Conservation (phyloP, 2,113 vertebrate genomes). For the Zingel zingel region DNA sequence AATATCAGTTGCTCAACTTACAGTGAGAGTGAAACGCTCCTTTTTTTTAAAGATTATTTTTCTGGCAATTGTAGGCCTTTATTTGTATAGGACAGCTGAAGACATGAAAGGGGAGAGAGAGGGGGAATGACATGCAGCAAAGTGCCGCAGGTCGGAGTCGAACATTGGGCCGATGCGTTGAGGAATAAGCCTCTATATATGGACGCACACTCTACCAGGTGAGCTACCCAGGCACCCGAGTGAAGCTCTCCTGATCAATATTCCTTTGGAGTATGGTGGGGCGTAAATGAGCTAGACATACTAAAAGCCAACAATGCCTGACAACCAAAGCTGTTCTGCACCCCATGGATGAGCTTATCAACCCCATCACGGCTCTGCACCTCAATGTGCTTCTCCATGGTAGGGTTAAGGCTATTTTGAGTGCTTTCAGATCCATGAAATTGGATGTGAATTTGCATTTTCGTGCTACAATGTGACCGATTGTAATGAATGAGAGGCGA, state of each 20-base stretch:
- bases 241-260: slow-evolving; percentile 72
- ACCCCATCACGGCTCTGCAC: slow-evolving; percentile 72
- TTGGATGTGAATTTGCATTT: slow-evolving; percentile 81
- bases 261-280: slow-evolving; percentile 68
- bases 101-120: too few species aligned
- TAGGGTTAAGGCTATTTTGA: slow-evolving; percentile 75
- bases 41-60: too few species aligned
- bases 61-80: too few species aligned
- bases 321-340: slow-evolving; percentile 80
- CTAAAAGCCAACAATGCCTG: slow-evolving; percentile 82
- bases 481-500: slow-evolving; percentile 70
- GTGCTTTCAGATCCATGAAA: slow-evolving; percentile 83
- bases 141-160: too few species aligned
- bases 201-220: too few species aligned
- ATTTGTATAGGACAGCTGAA: too few species aligned
- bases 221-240: background rate
- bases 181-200: too few species aligned
- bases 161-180: too few species aligned
- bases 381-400: slow-evolving; percentile 65
- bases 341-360: slow-evolving; percentile 77
- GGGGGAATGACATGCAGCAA: too few species aligned
- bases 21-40: slow-evolving; percentile 27
- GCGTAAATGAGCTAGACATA: slow-evolving; percentile 74
- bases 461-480: slow-evolving; percentile 72
- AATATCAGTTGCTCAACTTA: slow-evolving; percentile 34